Conservation (phyloP, 2,113 vertebrate genomes). For the Festucalex cinctus region DNA sequence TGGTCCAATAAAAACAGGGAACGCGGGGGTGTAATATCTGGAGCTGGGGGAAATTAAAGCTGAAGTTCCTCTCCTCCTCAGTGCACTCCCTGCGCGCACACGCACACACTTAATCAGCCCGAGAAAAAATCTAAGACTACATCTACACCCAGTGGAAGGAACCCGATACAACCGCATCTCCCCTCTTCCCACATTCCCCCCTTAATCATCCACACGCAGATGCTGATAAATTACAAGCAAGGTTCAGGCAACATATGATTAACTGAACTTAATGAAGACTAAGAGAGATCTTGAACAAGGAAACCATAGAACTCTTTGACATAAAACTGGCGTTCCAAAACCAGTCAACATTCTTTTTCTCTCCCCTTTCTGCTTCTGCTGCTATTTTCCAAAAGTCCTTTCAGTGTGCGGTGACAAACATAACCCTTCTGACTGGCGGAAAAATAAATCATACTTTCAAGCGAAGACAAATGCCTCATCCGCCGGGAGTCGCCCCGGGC, state of each 20-base stretch:
- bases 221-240: conserved; percentile 59
- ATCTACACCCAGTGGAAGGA: conserved; percentile 76
- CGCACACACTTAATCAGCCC: conserved; percentile 66
- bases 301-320: conserved; percentile 48
- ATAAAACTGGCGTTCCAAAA: conserved; percentile 38
- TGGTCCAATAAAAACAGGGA: conserved; percentile 72
- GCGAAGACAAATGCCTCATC: conserved; percentile 73
- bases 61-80: conserved; percentile 68
- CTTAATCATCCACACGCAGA: conserved; percentile 60
- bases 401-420: conserved; percentile 68
- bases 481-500: conserved; percentile 64
- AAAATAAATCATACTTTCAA: conserved; percentile 76
- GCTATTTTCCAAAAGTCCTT: conserved; percentile 65
- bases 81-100: conserved; percentile 42
- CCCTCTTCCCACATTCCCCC: conserved; percentile 10
- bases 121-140: conserved; percentile 75
- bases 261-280: conserved; percentile 64
- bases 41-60: conserved; percentile 76
- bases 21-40: conserved; percentile 72
- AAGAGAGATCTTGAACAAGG: conserved; percentile 59
- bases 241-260: conserved; percentile 57
- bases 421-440: conserved; percentile 66
- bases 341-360: conserved; percentile 11
- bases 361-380: conserved; percentile 51
- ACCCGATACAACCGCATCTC: conserved; percentile 68